Base-by-base conservation (phyloP, 2,888 invertebrate genomes). In the Limnephilus auricula region DNA sequence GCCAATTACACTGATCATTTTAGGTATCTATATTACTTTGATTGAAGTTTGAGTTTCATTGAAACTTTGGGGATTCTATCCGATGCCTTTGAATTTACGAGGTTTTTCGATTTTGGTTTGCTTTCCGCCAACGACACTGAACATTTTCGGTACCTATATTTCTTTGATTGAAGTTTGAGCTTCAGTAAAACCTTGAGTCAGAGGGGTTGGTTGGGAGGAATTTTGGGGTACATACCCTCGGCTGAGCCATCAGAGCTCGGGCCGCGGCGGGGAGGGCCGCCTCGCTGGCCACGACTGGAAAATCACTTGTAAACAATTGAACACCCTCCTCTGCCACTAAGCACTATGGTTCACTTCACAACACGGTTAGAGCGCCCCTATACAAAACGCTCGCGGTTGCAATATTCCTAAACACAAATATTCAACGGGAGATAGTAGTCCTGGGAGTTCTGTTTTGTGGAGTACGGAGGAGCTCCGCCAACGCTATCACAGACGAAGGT, bases 221-320 rank as follows among this genome's bases (percentile, higher is more conserved):
- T 37, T 40, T 2, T 40, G 40, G 18, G 93, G 95, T 95, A 97
- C 97, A 96, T 97, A 98, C 98, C 98, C 98, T 97, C 97, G 98
- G 98, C 97, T 98, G 98, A 97, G 98, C 98, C 98, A 98, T 98
- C 97, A 97, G 97, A 97, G 97, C 97, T 97, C 97, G 97, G 96
- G 97, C 97, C 96, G 97, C 97, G 96, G 95, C 95, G 95, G 96
- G 95, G 95, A 95, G 95, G 95, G 95, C 94, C 94, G 96, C 95
- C 95, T 95, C 96, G 95, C 96, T 96, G 95, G 96, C 96, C 95
- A 96, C 96, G 95, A 95, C 95, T 87, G 90, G 85, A 90, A 45
- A 82, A 90, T 78, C 86, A 90, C 90, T 86, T 79, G 40, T 85
- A 90, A 86, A n/a, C 45, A 40, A 86, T 15, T n/a, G 78, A 90